Evolutionary conservation across 2,797 vertebrate genomes (phyloP).

Genomic region (Catharus ustulatus): DNA sequence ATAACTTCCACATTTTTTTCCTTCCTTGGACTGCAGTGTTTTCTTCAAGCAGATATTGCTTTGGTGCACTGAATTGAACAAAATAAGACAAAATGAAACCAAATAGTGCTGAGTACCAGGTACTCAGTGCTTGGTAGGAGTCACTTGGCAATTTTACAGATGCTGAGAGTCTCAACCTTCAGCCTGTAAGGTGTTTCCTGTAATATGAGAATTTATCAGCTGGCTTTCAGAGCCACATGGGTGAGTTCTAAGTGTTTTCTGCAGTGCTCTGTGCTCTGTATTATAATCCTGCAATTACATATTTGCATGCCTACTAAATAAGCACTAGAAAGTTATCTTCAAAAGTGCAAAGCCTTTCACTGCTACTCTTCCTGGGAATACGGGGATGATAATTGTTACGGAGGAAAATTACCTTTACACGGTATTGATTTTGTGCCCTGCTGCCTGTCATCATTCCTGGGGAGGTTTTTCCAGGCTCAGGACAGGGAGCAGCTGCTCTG

Average conservation of each 20-base stretch:
- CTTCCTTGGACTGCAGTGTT: neutral
- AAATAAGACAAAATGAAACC: slow-evolving; percentile 13
- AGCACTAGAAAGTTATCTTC: slow-evolving; percentile 8
- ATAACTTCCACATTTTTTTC: neutral
- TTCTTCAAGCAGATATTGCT: neutral
- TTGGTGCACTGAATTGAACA: neutral
- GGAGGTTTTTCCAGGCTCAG: slow-evolving; percentile 39
- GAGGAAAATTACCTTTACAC: slow-evolving; percentile 30
- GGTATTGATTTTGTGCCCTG: slow-evolving; percentile 17
- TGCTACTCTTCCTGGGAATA: neutral
- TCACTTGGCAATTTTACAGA: neutral
- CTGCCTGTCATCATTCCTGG: slow-evolving; percentile 30
- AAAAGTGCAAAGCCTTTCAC: neutral
- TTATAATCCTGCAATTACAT: neutral
- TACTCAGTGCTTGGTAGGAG: neutral
- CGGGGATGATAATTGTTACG: neutral
- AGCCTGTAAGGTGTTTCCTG: neutral
- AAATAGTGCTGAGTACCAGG: neutral
- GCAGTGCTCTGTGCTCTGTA: neutral
- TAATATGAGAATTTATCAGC: slow-evolving; percentile 7
- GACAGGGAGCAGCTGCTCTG: slow-evolving; percentile 26
- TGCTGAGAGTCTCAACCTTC: neutral
- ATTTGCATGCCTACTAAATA: neutral
- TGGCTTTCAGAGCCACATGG: neutral
- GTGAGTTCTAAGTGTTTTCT: slow-evolving; percentile 23